Evolutionary conservation across 2,113 vertebrate species (phyloP).

Genomic region (Salminus brasiliensis): DNA sequence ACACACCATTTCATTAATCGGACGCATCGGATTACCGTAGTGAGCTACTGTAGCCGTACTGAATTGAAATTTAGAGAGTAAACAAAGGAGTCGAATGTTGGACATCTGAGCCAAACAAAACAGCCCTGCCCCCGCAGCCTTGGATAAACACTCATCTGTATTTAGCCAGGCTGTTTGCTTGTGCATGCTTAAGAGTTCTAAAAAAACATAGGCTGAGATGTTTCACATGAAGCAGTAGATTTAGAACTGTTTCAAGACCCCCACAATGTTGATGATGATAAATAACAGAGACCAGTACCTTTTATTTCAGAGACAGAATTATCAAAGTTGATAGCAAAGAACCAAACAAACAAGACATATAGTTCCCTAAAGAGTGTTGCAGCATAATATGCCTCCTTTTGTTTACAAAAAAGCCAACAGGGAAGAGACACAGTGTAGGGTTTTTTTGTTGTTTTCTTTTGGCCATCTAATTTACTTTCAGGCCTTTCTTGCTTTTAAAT

Average conservation of each 20-base stretch:
- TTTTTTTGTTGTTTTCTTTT: not conserved
- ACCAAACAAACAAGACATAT: not conserved
- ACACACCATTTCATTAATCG: constrained; percentile 45
- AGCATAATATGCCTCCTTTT: not conserved
- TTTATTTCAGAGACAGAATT: not conserved
- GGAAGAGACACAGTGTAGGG: no score
- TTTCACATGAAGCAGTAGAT: not conserved
- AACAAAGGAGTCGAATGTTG: constrained; percentile 35
- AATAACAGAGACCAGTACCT: not conserved
- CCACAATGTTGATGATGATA: no score
- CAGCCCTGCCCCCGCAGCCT: not conserved
- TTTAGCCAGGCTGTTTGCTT: constrained; percentile 27
- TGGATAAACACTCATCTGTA: constrained; percentile 13
- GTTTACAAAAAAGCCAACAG: not conserved
- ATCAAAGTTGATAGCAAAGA: not conserved
- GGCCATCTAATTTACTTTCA: not conserved
- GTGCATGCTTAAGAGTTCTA: not conserved
- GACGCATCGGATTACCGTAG: constrained; percentile 11
- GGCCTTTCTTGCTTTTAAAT: not conserved
- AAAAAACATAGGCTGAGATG: not conserved
- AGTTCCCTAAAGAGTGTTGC: not conserved
- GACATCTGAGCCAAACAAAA: constrained; percentile 31
- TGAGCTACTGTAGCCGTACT: constrained; percentile 13
- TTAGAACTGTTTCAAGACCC: not conserved
- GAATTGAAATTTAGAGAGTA: constrained; percentile 18